Evolutionary conservation across 1,140 invertebrate genomes (phyloP).

Genomic region (Drosophila paulistorum): DNA sequence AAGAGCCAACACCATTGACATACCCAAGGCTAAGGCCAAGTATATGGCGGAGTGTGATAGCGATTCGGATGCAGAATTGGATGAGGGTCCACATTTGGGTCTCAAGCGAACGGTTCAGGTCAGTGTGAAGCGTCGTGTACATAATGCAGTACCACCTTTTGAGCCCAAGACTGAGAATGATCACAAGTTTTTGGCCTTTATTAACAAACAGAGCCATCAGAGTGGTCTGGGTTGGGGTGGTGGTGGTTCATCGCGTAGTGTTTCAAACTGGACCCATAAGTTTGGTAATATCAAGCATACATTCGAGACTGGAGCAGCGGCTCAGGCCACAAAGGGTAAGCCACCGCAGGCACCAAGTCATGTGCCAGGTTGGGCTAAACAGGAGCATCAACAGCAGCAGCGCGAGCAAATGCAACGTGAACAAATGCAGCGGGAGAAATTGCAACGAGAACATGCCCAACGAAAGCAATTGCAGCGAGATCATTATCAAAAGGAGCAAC

Average conservation of each 20-base stretch:
- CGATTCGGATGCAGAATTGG: conserved; percentile 77
- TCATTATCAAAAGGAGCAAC: conserved; percentile 36
- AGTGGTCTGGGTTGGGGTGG: conserved; percentile 76
- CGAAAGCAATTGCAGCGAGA: conserved; percentile 34
- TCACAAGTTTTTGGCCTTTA: conserved; percentile 91
- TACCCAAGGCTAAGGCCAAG: conserved; percentile 86
- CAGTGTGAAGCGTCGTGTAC: conserved; percentile 82
- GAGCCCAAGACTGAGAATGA: conserved; percentile 93
- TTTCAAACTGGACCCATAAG: conserved; percentile 89
- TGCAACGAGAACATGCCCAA: conserved; percentile 26
- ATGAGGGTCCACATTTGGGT: conserved; percentile 76
- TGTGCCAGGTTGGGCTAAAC: conserved; percentile 84
- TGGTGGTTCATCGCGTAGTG: conserved; percentile 65
- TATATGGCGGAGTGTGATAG: conserved; percentile 66
- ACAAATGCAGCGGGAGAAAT: conserved; percentile 44
- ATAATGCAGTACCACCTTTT: conserved; percentile 86
- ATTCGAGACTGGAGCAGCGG: conserved; percentile 86
- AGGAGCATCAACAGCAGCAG: conserved; percentile 54
- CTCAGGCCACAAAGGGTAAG: conserved; percentile 66
- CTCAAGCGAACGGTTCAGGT: conserved; percentile 85
- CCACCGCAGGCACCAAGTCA: conserved; percentile 62
- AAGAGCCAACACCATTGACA: conserved; percentile 93
- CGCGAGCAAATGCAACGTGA: conserved; percentile 37
- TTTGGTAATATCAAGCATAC: conserved; percentile 94
- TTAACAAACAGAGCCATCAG: conserved; percentile 88